Evolutionary conservation across 2,113 vertebrate genomes (phyloP), one percentile per base, ranked within the genome.

Genomic region (Mixornis gularis): DNA sequence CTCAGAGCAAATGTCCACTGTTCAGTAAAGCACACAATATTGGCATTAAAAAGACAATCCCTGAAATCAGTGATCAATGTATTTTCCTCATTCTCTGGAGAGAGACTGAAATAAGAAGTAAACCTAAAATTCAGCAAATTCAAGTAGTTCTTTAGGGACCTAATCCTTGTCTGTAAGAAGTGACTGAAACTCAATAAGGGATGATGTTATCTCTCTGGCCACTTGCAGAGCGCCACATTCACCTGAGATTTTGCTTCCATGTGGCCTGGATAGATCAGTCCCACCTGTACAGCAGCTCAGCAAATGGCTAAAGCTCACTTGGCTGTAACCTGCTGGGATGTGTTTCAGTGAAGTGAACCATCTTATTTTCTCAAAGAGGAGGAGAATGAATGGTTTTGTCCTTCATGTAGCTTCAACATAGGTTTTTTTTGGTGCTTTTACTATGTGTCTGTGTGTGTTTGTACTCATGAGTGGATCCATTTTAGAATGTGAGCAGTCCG

Each of bases 11-110:
- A 95, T 64, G 89, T 77, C 92, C 79, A 44, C 84, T 1, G 1
- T 82, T 91, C 87, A 79, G 84, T 69, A 91, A 89, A 91, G 66
- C 74, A 73, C 63, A 79, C 55, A 73, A 36, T 85, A 94, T 77
- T 79, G 89, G 40, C 71, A 44, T 85, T 82, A 73, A 79, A 92
- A 93, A 77, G 78, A 36, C 70, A 91, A 36, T 79, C 58, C 60
- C 51, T 73, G 55, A 77, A 93, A 87, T 87, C 29, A 55, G 78
- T 29, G 38, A 87, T 89, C 44, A 76, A 44, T 69, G 77, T 20
- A 18, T 86, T 86, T 95, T 85, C 78, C 65, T 60, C 41, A 2
- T 41, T 84, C n/a, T 55, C 34, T 1, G 3, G 41, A 49, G 62
- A 79, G 62, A 77, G 27, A 24, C 2, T 52, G 36, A 84, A 88